Evolutionary conservation across 2,797 vertebrate genomes (phyloP).

Genomic region (Melanotaenia trifasciata): DNA sequence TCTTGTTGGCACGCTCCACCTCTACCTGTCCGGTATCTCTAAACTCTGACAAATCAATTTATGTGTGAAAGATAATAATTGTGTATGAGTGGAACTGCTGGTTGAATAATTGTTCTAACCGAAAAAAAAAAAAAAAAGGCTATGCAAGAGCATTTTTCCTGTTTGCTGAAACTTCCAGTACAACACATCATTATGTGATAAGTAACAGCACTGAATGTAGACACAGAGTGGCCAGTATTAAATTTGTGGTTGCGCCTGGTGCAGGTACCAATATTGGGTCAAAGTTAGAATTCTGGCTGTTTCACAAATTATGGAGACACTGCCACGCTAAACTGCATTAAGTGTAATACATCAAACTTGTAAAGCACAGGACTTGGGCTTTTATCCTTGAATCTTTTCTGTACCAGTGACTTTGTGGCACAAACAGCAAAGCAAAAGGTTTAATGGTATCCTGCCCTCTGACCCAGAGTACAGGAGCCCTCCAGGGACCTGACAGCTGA

Average conservation of each 20-base stretch:
- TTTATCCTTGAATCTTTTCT: background rate
- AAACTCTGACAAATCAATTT: no score
- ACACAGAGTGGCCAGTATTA: background rate
- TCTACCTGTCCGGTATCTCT: no score
- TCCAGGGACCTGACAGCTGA: background rate
- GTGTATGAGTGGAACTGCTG: no score
- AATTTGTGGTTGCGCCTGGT: no score
- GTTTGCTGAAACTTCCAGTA: background rate
- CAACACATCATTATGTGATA: background rate
- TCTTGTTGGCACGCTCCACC: background rate
- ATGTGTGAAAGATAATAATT: no score
- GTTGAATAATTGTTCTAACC: no score
- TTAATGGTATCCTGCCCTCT: slow-evolving; percentile 19
- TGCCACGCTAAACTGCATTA: background rate
- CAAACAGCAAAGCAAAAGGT: background rate
- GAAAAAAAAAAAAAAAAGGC: no score
- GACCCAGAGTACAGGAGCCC: background rate
- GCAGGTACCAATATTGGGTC: background rate
- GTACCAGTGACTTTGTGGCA: background rate
- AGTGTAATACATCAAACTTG: background rate
- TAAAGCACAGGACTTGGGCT: background rate
- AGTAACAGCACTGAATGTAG: background rate
- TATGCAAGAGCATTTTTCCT: no score
- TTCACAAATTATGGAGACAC: background rate
- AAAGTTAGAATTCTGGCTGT: background rate